phyloP scores from a whole-genome alignment of 64 coral and sea anemone genomes.

The Porites lutea region DNA sequence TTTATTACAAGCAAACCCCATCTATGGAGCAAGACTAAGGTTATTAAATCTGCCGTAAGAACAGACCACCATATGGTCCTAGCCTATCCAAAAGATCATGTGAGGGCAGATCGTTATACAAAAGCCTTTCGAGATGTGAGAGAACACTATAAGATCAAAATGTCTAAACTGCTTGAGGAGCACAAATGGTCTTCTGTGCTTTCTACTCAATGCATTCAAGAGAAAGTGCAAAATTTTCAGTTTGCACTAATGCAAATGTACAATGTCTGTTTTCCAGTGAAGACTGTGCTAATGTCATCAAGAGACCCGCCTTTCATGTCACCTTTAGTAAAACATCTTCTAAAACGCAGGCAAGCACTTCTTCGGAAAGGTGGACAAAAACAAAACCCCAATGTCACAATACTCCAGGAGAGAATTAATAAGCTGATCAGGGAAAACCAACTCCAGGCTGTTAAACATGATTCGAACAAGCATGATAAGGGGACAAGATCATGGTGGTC shows the following conservation, averaged over 20 bases:
- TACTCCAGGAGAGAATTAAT: too few species aligned
- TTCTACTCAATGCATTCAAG: slow-evolving; percentile 11
- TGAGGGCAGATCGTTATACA: slow-evolving; percentile 7
- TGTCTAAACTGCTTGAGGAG: too few species aligned
- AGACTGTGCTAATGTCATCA: too few species aligned
- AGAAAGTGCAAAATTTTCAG: slow-evolving; percentile 4
- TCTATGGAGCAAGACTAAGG: slow-evolving; percentile 13
- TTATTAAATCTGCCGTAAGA: slow-evolving; percentile 34
- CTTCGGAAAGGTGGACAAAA: too few species aligned
- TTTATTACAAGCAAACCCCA: slow-evolving; percentile 50
- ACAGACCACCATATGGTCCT: slow-evolving; percentile 43
- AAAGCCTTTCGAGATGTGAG: slow-evolving; percentile 24
- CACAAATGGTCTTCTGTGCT: slow-evolving; percentile 2
- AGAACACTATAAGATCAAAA: slow-evolving; percentile 40
- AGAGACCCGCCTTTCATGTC: too few species aligned
- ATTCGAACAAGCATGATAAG: too few species aligned
- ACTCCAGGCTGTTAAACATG: too few species aligned
- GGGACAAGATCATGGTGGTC: too few species aligned
- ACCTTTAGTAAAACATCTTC: too few species aligned
- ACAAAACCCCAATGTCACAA: too few species aligned
- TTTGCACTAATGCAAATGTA: not conserved
- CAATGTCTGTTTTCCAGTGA: slow-evolving; percentile 5
- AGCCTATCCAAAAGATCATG: slow-evolving; percentile 14
- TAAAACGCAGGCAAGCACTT: too few species aligned
- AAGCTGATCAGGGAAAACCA: too few species aligned